phyloP scores from a whole-genome alignment of 2,113 vertebrate species.

The Daubentonia madagascariensis region DNA sequence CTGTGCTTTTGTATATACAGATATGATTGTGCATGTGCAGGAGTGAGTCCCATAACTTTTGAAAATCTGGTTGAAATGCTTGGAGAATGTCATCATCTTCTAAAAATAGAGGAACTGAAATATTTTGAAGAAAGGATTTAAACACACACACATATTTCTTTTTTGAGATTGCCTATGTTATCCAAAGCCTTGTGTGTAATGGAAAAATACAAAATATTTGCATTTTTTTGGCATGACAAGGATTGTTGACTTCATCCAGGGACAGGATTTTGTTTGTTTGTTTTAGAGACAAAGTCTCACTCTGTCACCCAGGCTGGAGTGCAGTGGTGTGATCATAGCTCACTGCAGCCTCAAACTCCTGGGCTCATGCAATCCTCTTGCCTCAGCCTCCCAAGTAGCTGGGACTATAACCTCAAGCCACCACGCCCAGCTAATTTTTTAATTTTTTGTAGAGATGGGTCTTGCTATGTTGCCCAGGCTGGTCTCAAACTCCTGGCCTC shows the following conservation, averaged over 20 bases:
- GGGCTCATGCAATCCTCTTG: no score
- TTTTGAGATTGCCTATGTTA: not conserved
- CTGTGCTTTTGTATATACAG: not conserved
- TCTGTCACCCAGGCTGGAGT: no score
- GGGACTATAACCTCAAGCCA: no score
- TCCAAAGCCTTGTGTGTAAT: not conserved
- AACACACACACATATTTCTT: not conserved
- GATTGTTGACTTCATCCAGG: not conserved
- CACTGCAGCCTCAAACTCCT: no score
- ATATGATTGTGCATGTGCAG: not conserved
- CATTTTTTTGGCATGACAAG: not conserved
- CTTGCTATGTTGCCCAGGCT: no score
- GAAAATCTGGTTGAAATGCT: not conserved
- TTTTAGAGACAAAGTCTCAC: no score
- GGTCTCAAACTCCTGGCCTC: no score
- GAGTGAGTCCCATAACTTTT: not conserved
- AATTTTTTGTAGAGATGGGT: no score
- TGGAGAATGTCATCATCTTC: constrained; percentile 30
- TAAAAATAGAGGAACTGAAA: constrained; percentile 61
- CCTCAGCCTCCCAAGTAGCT: no score
- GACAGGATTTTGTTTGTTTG: not conserved
- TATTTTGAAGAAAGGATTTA: constrained; percentile 17
- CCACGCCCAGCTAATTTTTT: no score
- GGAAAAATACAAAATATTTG: constrained; percentile 31
- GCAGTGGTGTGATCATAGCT: no score